Conservation (phyloP, 2,113 vertebrate species). For the Cottus gobio region DNA sequence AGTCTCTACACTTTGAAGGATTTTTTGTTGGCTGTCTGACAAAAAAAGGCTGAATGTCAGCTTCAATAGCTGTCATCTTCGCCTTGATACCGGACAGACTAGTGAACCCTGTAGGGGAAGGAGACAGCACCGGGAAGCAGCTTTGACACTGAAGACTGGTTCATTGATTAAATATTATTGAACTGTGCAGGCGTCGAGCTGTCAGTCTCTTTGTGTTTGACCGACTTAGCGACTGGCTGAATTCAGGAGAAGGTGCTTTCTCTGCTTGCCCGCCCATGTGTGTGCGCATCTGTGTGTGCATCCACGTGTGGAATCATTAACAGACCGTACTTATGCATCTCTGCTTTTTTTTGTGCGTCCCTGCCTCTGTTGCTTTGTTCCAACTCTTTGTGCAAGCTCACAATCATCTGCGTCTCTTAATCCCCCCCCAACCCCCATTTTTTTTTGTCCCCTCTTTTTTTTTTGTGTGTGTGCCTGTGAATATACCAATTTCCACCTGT, state of each 20-base stretch:
- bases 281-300: slow-evolving; percentile 54
- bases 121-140: slow-evolving; percentile 46
- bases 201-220: slow-evolving; percentile 70
- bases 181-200: slow-evolving; percentile 57
- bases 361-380: slow-evolving; percentile 53
- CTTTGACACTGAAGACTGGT: slow-evolving; percentile 53
- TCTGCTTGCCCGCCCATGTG: slow-evolving; percentile 28
- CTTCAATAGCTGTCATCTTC: slow-evolving; percentile 39
- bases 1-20: slow-evolving; percentile 54
- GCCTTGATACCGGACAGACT: slow-evolving; percentile 29
- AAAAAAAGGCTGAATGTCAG: slow-evolving; percentile 36
- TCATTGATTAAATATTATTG: slow-evolving; percentile 76
- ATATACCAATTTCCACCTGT: slow-evolving; percentile 70
- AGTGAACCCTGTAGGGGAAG: slow-evolving; percentile 31
- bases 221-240: slow-evolving; percentile 56
- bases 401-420: slow-evolving; percentile 41
- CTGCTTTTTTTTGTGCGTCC: slow-evolving; percentile 5
- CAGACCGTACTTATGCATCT: slow-evolving; percentile 30
- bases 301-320: slow-evolving; percentile 53
- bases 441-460: background rate
- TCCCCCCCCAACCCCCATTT: background rate
- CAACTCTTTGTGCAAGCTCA: slow-evolving; percentile 53
- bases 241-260: slow-evolving; percentile 42
- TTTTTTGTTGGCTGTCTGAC: slow-evolving; percentile 49
- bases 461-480: slow-evolving; percentile 22